These are phyloP conservation scores for Malacoraja senta DNA, from an alignment of 2,797 vertebrate species.

Conservation along the genomic window DNA sequence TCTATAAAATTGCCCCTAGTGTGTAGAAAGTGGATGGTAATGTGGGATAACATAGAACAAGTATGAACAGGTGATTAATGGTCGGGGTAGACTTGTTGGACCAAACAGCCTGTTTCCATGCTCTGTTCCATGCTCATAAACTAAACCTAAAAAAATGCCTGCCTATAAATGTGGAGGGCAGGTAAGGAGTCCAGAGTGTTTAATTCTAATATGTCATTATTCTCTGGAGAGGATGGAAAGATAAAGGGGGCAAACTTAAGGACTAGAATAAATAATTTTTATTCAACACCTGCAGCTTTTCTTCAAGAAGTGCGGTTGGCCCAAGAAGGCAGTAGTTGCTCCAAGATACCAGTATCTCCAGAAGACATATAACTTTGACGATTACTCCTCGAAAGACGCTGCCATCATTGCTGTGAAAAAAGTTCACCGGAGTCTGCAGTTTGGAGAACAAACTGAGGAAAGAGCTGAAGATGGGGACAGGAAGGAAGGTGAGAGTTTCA, in stretches of 20 bases:
- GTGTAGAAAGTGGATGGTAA: too few relatives aligned
- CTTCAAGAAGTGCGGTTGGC: slow-evolving; percentile 68
- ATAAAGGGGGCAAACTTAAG: too few relatives aligned
- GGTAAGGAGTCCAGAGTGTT: too few relatives aligned
- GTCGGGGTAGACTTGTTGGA: too few relatives aligned
- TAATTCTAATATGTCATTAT: not conserved
- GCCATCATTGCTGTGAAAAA: slow-evolving; percentile 54
- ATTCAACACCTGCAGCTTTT: slow-evolving; percentile 57
- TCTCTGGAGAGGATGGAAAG: not conserved
- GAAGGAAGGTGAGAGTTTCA: not conserved
- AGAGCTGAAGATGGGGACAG: not conserved
- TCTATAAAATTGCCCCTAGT: too few relatives aligned
- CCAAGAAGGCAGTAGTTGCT: slow-evolving; percentile 51
- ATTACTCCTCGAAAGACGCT: slow-evolving; percentile 65
- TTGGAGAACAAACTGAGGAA: not conserved
- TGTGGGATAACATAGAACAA: too few relatives aligned
- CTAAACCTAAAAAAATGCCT: too few relatives aligned
- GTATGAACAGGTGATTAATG: too few relatives aligned
- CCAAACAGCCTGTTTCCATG: too few relatives aligned
- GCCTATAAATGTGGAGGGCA: not conserved
- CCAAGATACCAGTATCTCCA: slow-evolving; percentile 65
- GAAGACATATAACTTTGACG: slow-evolving; percentile 64
- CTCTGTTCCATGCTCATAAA: too few relatives aligned
- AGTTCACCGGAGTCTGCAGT: slow-evolving; percentile 53
- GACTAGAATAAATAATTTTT: not conserved